These are phyloP conservation scores for Corythornis leucogaster DNA, from an alignment of 2,797 vertebrate genomes.

Conservation along the genomic window DNA sequence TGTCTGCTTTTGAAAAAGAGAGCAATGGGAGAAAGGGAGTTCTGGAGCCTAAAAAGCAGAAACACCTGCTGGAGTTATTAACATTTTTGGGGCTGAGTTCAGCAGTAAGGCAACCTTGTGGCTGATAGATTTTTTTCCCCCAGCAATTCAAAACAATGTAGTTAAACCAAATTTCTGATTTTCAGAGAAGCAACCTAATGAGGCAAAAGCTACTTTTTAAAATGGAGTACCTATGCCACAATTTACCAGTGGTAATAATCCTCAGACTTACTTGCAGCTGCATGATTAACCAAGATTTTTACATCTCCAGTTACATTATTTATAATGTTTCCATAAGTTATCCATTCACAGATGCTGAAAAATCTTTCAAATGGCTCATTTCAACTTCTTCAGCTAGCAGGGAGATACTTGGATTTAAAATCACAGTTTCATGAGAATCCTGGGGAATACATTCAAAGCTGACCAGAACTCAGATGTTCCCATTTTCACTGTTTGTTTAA, in stretches of 20 bases:
- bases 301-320: constrained; percentile 13
- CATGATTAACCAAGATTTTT: neutral
- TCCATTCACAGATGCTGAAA: constrained; percentile 1
- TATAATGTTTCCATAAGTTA: constrained; percentile 11
- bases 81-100: constrained; percentile 75
- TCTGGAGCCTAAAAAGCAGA: constrained; percentile 67
- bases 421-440: constrained; percentile 15
- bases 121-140: constrained; percentile 61
- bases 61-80: constrained; percentile 77
- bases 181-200: constrained; percentile 62
- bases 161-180: constrained; percentile 73
- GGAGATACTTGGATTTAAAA: neutral
- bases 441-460: neutral
- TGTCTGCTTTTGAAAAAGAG: constrained; percentile 51
- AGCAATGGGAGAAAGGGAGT: constrained; percentile 20
- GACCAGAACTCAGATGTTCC: neutral
- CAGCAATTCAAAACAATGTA: constrained; percentile 73
- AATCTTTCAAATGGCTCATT: constrained; percentile 21
- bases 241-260: neutral
- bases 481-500: neutral
- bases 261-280: neutral
- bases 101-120: constrained; percentile 70
- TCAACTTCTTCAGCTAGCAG: neutral
- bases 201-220: constrained; percentile 71
- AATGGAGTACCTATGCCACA: neutral